Base-by-base conservation (phyloP, 1,140 invertebrate genomes). In the Pseudomyrmex dendroicus region DNA sequence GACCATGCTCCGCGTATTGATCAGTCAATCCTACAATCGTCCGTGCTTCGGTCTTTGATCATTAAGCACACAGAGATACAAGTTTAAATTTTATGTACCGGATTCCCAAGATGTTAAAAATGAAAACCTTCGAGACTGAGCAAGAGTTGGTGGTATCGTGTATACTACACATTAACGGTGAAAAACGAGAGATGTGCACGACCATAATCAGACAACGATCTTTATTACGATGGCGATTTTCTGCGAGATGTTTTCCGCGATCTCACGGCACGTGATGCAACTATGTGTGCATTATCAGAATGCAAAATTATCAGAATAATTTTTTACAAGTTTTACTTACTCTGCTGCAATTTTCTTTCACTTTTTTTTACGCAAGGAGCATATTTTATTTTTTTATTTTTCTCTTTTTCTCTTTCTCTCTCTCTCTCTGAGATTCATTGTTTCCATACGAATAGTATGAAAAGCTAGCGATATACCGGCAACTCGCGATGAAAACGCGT, bases 221-320 rank as follows among this genome's bases (percentile, higher is more conserved):
- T 80, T 80, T 80, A 80, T 80, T 72, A 80, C 76, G 72, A 80
- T 72, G 54, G 66, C 76, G 70, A 80, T 70, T 66, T 70, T 44
- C 64, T 17, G 13, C 64, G 20, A 78, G 76, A 70, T 80, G 68
- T 78, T 25, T 48, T 72, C 44, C 54, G 59, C 76, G 76, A 80
- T 80, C 76, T 80, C 76, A 80, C 76, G 35, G 76, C 76, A 72
- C 66, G 20, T 80, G 46, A 61, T 35, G 66, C 66, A 72, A 80
- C 12, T 48, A 20, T 78, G 54, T 15, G 52, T 17, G 64, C 25
- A 59, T 80, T 72, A 72, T 80, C 72, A 80, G 72, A 80, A 80
- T 70, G 66, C 52, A 48, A 15, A 46, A 80, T 59, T 22, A 61
- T 35, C 35, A 80, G 76, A 17, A 80, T 80, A 70, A 25, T 78